Base-by-base conservation (phyloP, 1,140 invertebrate species). In the Drosophila parvula region DNA sequence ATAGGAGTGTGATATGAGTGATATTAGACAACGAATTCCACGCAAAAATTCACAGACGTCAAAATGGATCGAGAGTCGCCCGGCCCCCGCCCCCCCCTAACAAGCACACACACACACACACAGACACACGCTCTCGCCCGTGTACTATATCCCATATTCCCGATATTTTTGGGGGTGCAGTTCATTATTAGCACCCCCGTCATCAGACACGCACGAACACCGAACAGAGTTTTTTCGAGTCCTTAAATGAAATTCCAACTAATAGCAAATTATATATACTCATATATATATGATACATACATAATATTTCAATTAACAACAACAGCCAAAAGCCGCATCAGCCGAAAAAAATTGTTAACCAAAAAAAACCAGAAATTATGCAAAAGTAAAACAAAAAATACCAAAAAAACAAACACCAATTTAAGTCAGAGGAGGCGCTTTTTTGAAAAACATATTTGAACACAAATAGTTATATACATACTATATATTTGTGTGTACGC, bases 41-140 rank as follows among this genome's bases (percentile, higher is more conserved):
- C 62, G 22, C n/a, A n/a, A 12, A 44, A 43, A 28, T 55, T 55
- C 51, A 55, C 63, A 36, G n/a, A 38, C 60, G 45, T 43, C 59
- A 11, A 18, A n/a, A 22, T 22, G 22, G 43, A 44, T 41, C 53
- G 57, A 43, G 57, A 40, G 55, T 64, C 55, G 56, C 56, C n/a
- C 27, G 18, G n/a, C n/a, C n/a, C n/a, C n/a, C n/a, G n/a, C n/a
- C n/a, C n/a, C 30, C 61, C 53, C 38, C 73, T 98, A 92, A 95
- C 61, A 75, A 56, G 22, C 36, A 55, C 34, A 16, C 56, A 57
- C 64, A 36, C 55, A 44, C 32, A 55, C 30, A n/a, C 7, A 59
- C n/a, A 65, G 22, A 40, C 30, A 51, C 48, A 48, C 45, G 53
- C 38, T 48, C n/a, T 67, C 32, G 43, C 22, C 48, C 36, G 51